Evolutionary conservation across 1,140 invertebrate species (phyloP).

Genomic region (Lepidurus couesii): DNA sequence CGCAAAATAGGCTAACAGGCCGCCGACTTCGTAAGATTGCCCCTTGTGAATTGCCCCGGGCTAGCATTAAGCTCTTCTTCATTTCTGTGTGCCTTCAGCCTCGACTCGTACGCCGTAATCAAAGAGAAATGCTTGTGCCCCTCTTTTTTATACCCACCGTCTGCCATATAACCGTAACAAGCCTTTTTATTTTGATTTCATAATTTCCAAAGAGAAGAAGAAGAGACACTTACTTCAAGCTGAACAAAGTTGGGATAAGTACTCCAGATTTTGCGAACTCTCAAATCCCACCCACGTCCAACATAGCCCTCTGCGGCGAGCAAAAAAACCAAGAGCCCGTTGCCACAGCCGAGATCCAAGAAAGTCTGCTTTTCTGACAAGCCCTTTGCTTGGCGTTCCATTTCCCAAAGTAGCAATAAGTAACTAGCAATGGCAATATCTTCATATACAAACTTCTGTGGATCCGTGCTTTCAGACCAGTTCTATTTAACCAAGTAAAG

Average conservation of each 20-base stretch:
- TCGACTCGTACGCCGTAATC: too few species aligned
- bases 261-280: slow-evolving; percentile 85
- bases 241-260: slow-evolving; percentile 54
- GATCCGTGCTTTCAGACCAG: slow-evolving; percentile 89
- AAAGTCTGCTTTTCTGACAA: slow-evolving; percentile 57
- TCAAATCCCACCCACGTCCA: slow-evolving; percentile 86
- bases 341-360: slow-evolving; percentile 93
- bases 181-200: slow-evolving; percentile 11
- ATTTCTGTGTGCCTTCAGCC: too few species aligned
- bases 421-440: slow-evolving; percentile 93
- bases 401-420: slow-evolving; percentile 70
- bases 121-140: too few species aligned
- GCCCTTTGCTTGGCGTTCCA: slow-evolving; percentile 40
- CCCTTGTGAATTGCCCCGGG: neutral
- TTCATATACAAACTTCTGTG: slow-evolving; percentile 91
- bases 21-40: neutral
- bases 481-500: slow-evolving; percentile 42
- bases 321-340: slow-evolving; percentile 88
- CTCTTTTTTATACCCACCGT: too few species aligned
- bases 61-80: too few species aligned
- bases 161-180: neutral
- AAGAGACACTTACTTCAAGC: slow-evolving; percentile 45
- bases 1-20: neutral
- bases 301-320: slow-evolving; percentile 71
- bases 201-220: slow-evolving; percentile 32